A percentile compares a stretch with the other conserved stretches of the same genome.
These are phyloP conservation scores for Hyperoplus immaculatus DNA, from an alignment of 2,797 vertebrate genomes.

Conservation along the genomic window DNA sequence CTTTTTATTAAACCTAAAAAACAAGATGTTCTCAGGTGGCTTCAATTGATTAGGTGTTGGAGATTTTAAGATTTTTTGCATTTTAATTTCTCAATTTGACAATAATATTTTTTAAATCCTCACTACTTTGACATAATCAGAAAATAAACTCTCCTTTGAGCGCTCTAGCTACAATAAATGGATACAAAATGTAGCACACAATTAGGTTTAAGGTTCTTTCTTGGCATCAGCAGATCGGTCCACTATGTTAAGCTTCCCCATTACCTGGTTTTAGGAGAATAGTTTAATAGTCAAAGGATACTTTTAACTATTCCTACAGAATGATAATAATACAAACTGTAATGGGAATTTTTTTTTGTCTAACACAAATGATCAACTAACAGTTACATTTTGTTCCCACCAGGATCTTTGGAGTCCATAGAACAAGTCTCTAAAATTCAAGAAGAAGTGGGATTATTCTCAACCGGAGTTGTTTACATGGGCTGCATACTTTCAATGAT, in stretches of 20 bases:
- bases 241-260: not conserved
- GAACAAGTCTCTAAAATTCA: slow-evolving; percentile 73
- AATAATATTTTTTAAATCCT: not conserved
- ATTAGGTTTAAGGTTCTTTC: not conserved
- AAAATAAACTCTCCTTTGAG: not conserved
- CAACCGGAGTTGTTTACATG: slow-evolving; percentile 61
- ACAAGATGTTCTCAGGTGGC: not conserved
- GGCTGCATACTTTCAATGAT: slow-evolving; percentile 61
- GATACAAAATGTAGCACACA: not conserved
- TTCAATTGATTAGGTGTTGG: not conserved
- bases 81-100: not conserved
- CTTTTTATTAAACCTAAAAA: not conserved
- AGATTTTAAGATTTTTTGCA: not conserved
- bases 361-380: not conserved
- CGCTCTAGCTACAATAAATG: not conserved
- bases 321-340: too few species aligned
- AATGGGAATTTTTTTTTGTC: not conserved
- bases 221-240: not conserved
- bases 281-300: too few species aligned
- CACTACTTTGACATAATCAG: not conserved
- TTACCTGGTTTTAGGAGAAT: too few species aligned
- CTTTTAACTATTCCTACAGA: too few species aligned
- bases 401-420: slow-evolving; percentile 69
- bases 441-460: slow-evolving; percentile 71
- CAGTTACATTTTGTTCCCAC: slow-evolving; percentile 25